Conservation (phyloP, 2,797 vertebrate genomes). For the Rhabdomys pumilio region DNA sequence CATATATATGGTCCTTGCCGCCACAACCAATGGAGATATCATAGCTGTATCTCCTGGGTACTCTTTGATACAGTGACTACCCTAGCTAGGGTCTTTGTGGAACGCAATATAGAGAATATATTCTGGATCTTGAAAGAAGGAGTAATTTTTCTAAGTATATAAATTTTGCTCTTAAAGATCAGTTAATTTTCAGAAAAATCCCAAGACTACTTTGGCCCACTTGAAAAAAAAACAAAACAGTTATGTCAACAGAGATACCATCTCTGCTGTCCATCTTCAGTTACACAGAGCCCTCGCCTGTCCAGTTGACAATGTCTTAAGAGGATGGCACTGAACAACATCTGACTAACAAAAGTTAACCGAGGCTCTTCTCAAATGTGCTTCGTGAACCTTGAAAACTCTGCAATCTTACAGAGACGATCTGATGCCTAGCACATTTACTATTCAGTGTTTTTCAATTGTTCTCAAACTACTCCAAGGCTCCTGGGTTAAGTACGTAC, state of each 20-base stretch:
- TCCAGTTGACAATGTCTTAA: background rate
- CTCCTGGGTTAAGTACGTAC: background rate
- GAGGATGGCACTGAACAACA: background rate
- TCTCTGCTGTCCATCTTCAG: background rate
- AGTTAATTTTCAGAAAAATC: background rate
- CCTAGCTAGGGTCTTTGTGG: no score
- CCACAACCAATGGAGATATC: background rate
- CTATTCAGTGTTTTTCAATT: background rate
- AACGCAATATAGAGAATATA: background rate
- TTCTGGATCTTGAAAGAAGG: background rate
- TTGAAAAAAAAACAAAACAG: background rate
- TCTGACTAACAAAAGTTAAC: background rate
- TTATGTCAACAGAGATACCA: background rate
- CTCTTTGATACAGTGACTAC: background rate
- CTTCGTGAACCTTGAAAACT: background rate
- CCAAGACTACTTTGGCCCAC: background rate
- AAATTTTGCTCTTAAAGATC: conserved; percentile 11
- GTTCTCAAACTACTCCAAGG: background rate
- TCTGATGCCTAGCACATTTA: background rate
- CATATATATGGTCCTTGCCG: background rate
- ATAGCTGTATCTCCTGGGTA: background rate
- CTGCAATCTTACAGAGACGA: background rate
- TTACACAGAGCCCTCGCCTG: background rate
- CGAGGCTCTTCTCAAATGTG: background rate
- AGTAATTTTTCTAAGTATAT: background rate